These are phyloP conservation scores for Dilophus febrilis DNA, from an alignment of 2,888 invertebrate genomes.

Conservation along the genomic window DNA sequence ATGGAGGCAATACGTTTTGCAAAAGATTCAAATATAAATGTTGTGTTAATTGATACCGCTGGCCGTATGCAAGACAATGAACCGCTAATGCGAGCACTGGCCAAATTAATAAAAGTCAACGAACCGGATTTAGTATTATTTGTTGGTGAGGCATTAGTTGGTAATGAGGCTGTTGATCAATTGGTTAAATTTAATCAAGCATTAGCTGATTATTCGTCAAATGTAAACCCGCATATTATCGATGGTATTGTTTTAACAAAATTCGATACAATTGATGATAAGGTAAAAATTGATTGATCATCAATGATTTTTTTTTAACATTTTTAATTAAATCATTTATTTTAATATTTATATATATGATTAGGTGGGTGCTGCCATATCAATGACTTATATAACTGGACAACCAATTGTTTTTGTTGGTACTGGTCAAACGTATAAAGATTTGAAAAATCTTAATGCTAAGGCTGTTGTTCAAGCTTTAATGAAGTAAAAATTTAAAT, in stretches of 20 bases:
- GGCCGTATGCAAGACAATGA: slow-evolving; percentile 99
- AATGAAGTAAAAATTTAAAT: slow-evolving; percentile 51
- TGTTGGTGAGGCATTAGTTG: slow-evolving; percentile 98
- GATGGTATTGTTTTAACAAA: slow-evolving; percentile 99
- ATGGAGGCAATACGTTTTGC: slow-evolving; percentile 91
- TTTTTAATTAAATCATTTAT: too few relatives aligned
- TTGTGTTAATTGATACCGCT: slow-evolving; percentile 96
- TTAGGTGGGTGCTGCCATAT: slow-evolving; percentile 88
- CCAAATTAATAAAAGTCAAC: slow-evolving; percentile 94
- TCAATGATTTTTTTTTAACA: too few relatives aligned
- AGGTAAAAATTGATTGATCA: slow-evolving; percentile 31
- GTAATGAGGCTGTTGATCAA: slow-evolving; percentile 99
- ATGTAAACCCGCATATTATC: slow-evolving; percentile 72
- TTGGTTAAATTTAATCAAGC: slow-evolving; percentile 97
- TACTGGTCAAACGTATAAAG: slow-evolving; percentile 94
- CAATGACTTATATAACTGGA: slow-evolving; percentile 99
- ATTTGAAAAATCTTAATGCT: slow-evolving; percentile 89
- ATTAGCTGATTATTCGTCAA: slow-evolving; percentile 75
- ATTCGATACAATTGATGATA: slow-evolving; percentile 99
- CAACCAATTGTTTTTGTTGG: slow-evolving; percentile 84
- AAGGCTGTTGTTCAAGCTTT: slow-evolving; percentile 91
- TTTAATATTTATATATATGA: too few relatives aligned
- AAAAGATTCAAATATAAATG: slow-evolving; percentile 62
- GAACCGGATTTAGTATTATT: slow-evolving; percentile 97
- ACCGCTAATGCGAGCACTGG: slow-evolving; percentile 92